Percentiles rank a stretch among this genome's conserved stretches.
phyloP scores from a whole-genome alignment of 2,888 invertebrate genomes.

The Buathra laborator region DNA sequence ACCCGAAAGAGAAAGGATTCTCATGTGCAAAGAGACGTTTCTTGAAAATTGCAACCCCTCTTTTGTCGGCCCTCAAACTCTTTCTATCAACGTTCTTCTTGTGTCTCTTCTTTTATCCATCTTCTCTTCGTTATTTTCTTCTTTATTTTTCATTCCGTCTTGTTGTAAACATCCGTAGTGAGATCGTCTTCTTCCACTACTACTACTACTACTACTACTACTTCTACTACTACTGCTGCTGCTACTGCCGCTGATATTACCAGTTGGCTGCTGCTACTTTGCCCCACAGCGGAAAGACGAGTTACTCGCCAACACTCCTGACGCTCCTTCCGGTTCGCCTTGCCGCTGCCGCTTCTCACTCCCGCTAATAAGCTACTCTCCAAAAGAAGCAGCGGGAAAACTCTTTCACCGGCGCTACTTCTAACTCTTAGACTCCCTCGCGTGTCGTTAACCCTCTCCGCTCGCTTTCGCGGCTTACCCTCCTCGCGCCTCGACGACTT shows the following conservation, averaged over 20 bases:
- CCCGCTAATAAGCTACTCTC: constrained; percentile 51
- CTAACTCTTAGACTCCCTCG: constrained; percentile 41
- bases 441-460: constrained; percentile 63
- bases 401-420: constrained; percentile 38
- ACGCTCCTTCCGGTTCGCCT: not conserved
- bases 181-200: not conserved
- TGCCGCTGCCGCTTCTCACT: constrained; percentile 9
- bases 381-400: constrained; percentile 41
- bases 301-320: constrained; percentile 5
- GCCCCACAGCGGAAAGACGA: constrained; percentile 13
- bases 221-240: not conserved
- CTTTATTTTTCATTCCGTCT: not conserved
- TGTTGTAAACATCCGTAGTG: not conserved
- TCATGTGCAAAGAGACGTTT: constrained; percentile 61
- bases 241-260: not conserved
- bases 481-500: constrained; percentile 33
- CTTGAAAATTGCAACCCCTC: constrained; percentile 62
- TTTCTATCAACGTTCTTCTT: constrained; percentile 34
- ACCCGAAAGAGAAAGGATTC: constrained; percentile 22
- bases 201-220: not conserved
- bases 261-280: constrained; percentile 5
- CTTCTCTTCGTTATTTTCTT: not conserved
- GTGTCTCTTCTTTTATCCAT: not conserved
- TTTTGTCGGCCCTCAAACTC: constrained; percentile 40
- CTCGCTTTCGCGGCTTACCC: not conserved